Evolutionary conservation across 2,113 vertebrate genomes (phyloP).

Genomic region (Pantherophis guttatus): DNA sequence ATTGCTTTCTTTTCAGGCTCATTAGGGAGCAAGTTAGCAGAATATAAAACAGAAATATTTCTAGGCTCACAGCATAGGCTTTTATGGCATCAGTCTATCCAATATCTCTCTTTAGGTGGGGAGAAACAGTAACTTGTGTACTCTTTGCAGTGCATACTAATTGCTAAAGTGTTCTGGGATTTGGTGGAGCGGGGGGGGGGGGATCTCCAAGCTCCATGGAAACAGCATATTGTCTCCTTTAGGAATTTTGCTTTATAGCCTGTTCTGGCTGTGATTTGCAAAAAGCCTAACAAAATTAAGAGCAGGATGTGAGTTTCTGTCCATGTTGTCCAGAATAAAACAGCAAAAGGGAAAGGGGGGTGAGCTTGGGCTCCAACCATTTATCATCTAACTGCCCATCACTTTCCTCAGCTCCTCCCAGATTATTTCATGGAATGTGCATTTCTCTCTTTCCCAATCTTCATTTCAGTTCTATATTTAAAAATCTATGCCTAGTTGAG

Average conservation of each 20-base stretch:
- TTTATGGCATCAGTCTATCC: neutral
- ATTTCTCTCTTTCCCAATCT: neutral
- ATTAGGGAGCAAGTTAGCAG: neutral
- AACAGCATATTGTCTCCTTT: neutral
- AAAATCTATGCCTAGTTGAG: neutral
- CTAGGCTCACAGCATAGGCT: neutral
- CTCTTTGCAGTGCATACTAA: neutral
- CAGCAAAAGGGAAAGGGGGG: neutral
- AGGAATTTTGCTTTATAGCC: neutral
- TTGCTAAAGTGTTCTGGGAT: neutral
- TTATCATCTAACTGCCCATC: neutral
- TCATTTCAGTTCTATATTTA: neutral
- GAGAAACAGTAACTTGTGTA: neutral
- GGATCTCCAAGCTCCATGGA: neutral
- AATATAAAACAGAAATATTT: constrained; percentile 11
- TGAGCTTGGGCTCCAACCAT: neutral
- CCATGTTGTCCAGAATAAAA: neutral
- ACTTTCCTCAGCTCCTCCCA: neutral
- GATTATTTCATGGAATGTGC: neutral
- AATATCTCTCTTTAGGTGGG: neutral
- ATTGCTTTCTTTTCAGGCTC: neutral
- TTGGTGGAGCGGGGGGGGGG: neutral
- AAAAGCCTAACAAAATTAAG: neutral
- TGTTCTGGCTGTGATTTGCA: neutral
- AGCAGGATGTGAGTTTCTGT: neutral